Evolutionary conservation across 2,888 invertebrate genomes (phyloP), one percentile per base, ranked within the genome.

Genomic region (Rhodophaea formosa): DNA sequence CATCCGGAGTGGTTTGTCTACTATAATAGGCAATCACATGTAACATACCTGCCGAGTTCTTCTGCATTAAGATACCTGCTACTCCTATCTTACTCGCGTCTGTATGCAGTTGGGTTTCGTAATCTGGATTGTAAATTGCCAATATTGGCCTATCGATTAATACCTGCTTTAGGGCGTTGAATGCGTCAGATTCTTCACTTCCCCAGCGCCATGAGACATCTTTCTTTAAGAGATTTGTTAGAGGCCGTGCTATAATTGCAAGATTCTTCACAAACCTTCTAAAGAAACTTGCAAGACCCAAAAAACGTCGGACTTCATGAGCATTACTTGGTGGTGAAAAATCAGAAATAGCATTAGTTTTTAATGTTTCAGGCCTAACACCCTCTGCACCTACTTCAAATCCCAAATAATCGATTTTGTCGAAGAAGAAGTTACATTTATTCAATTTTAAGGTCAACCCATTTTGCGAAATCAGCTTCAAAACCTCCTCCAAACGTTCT

Each of bases 1-100:
- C 68, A 17, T 69, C 64, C 0, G 10, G 0, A 3, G 62, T 58
- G 0, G 67, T 69, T 29, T 69, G 53, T 2, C 69, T 55, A 39
- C 71, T 71, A 30, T 63, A 71, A 60, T 64, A 71, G 0, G 69
- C 64, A 8, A 70, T 63, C 0, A 65, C 62, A 44, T 49, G 53
- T 7, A 66, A 32, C 0, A 16, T 1, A 6, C 59, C 56, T 3
- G 63, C 51, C 0, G 10, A 30, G 5, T 62, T 52, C 0, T 59
- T 23, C 57, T 79, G 80, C 47, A 80, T 53, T 0, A 84, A 14
- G 5, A 79, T 71, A 0, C 74, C 78, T 57, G 72, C 59, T 65
- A 62, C 6, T 0, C 79, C 79, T 0, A 62, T 14, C 14, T 70
- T 64, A 23, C 75, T 72, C 0, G 80, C 80, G 53, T 82, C 81